Conservation (phyloP, 2,797 vertebrate genomes). For the Cephalopachus bancanus region DNA sequence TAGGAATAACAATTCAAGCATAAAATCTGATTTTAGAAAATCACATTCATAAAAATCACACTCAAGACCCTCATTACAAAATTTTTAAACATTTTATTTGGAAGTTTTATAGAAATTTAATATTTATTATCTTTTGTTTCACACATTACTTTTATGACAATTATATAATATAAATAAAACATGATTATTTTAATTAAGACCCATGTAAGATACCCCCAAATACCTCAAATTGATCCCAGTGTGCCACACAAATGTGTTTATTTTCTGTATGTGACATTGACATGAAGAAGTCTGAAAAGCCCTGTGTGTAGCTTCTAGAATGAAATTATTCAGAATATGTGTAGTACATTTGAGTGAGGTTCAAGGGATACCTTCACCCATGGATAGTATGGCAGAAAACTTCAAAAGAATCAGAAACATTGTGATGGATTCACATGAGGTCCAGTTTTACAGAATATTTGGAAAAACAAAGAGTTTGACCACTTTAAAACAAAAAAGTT, state of each 20-base stretch:
- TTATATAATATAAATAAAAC: conserved; percentile 59
- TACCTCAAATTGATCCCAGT: background rate
- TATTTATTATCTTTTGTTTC: conserved; percentile 51
- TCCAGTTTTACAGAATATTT: conserved; percentile 37
- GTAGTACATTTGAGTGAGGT: background rate
- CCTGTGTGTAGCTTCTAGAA: background rate
- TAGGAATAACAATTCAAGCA: background rate
- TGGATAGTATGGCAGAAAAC: background rate
- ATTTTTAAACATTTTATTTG: conserved; percentile 64
- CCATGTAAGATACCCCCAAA: background rate
- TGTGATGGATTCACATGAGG: conserved; percentile 1
- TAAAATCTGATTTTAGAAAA: background rate
- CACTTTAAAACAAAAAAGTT: background rate
- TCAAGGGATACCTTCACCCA: conserved; percentile 14
- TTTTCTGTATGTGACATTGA: background rate
- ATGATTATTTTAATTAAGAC: conserved; percentile 42
- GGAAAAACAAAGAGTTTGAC: conserved; percentile 14
- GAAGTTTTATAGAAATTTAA: conserved; percentile 66
- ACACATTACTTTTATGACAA: conserved; percentile 47
- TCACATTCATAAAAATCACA: conserved; percentile 19
- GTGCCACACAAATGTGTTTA: background rate
- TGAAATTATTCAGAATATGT: background rate
- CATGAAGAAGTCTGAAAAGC: background rate
- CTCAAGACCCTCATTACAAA: background rate
- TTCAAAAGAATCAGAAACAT: conserved; percentile 44